Evolutionary conservation across 1,140 invertebrate species (phyloP), one percentile per base, ranked within the genome.

Genomic region (Hormaphis cornu): DNA sequence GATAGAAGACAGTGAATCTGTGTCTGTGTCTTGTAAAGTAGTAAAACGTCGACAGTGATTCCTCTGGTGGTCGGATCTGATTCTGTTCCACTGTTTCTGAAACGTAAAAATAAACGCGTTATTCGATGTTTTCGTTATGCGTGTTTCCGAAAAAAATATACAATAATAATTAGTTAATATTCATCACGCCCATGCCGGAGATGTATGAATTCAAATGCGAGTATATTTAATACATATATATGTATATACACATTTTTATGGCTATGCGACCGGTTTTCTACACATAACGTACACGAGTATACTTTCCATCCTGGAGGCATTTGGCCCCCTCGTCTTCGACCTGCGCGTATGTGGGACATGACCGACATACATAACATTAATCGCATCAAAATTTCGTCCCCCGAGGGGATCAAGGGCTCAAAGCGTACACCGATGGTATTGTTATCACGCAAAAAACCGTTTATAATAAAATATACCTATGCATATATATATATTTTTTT

Each of bases 1-100:
- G 63, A 90, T 33, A 33, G 59, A 33, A 46, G 59, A 48, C 26
- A 63, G 59, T 22, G 59, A 63, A 48, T 63, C 59, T 48, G 59
- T 63, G 33, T 63, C 42, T 63, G 59, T 48, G 14, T 63, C 59
- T 46, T 63, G 59, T 20, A 63, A 33, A 33, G 59, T 63, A 63
- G 59, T 46, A 50, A 48, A 63, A 20, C 59, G 59, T 14, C 58
- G 58, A 44, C 58, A 61, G 10, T 46, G 59, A 63, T 63, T 63
- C 59, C 59, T 63, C 12, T 63, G 59, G 7, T 63, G 59, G 22
- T 63, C 59, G 4, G 59, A 63, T 63, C 59, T 63, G 8, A 63
- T 63, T 48, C 59, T 42, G 8, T 63, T 63, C 10, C 18, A 48
- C 12, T 63, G 59, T 63, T 63, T 63, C 59, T 63, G 12, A 46